phyloP scores from a whole-genome alignment of 2,113 vertebrate species.

The Ramphastos sulfuratus region DNA sequence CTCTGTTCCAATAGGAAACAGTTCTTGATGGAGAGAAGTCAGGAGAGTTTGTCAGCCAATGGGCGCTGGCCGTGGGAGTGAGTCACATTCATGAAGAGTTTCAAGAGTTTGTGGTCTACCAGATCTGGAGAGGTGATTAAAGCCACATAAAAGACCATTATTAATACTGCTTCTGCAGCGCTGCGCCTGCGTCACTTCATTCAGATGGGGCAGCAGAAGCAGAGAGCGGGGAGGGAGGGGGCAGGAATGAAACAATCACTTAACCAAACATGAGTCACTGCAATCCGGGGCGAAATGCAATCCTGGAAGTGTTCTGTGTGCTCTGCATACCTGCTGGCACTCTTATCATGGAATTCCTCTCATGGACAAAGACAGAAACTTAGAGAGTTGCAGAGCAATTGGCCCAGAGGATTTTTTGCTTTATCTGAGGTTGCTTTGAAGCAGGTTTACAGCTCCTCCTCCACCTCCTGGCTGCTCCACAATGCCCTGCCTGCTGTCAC shows the following conservation, averaged over 20 bases:
- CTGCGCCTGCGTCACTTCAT: neutral
- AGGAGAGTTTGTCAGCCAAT: constrained; percentile 59
- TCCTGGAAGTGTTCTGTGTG: neutral
- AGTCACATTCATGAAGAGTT: constrained; percentile 56
- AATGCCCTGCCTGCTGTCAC: rapidly evolving
- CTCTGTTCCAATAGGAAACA: constrained; percentile 53
- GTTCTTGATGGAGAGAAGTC: neutral
- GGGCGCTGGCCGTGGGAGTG: neutral
- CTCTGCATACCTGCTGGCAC: neutral
- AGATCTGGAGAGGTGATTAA: constrained; percentile 50
- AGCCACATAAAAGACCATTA: constrained; percentile 59
- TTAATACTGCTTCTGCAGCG: constrained; percentile 33
- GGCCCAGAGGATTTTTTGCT: neutral
- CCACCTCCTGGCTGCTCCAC: neutral
- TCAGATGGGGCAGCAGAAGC: neutral
- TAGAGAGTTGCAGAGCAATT: neutral
- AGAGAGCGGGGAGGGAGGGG: too few species aligned
- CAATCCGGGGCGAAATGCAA: neutral
- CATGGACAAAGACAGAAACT: neutral
- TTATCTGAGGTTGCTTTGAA: neutral
- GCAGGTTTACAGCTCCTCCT: neutral
- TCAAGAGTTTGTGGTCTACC: constrained; percentile 40
- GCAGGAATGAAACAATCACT: neutral
- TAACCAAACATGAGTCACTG: neutral
- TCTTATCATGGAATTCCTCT: neutral